Evolutionary conservation across 2,888 invertebrate species (phyloP), one percentile per base, ranked within the genome.

Genomic region (Pachymerium ferrugineum): DNA sequence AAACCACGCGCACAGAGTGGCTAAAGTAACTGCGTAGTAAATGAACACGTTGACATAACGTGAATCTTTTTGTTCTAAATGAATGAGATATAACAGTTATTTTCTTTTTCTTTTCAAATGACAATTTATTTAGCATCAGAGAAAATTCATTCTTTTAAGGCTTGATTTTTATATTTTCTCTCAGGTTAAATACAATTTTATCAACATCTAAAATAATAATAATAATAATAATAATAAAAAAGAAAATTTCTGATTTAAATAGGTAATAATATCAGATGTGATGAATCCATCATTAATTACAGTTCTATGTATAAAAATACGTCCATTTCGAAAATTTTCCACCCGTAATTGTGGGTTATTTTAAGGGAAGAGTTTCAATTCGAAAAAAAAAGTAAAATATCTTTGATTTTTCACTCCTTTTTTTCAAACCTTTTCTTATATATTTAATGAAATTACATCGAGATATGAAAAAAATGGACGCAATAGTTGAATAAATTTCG

Each of bases 401-500:
- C 31, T 68, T 30, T 68, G 30, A 30, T 68, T 68, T 68, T 68
- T 68, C 30, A 68, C 31, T 68, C 29, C 31, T 68, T 68, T 35
- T 35, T 35, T 35, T 35, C 8, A n/a, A n/a, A n/a, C n/a, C n/a
- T 14, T 16, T 16, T 62, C 8, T 16, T 62, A 62, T 14, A 62
- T 14, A 10, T 14, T 16, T 70, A 70, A 70, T 70, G 70, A 29
- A 30, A 31, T 70, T 70, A 22, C 31, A 22, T 70, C 70, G 14
- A 35, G 29, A 47, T 47, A 8, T 47, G n/a, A n/a, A n/a, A 47
- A 47, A 47, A 47, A 47, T 47, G 22, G 47, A 47, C 19, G 47
- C 47, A 47, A 47, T n/a, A n/a, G n/a, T 47, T 47, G 22, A 47
- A 22, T 3, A 10, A 47, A 70, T 75, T 71, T 38, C 75, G 75